Evolutionary conservation across 2,888 invertebrate species (phyloP).

Genomic region (Scelioninae gen. 1): DNA sequence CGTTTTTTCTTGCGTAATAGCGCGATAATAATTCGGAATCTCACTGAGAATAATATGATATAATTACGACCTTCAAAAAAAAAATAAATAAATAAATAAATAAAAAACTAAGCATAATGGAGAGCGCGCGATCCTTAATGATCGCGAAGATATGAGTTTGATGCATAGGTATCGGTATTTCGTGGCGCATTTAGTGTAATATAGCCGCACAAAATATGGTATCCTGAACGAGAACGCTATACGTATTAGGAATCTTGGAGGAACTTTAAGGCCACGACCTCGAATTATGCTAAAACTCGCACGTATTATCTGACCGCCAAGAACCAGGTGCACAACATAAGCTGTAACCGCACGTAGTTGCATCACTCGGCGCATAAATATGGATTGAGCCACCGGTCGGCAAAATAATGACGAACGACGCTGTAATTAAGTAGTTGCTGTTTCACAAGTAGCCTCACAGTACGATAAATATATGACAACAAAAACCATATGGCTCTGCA

Average conservation of each 20-base stretch:
- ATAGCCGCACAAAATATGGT: constrained; percentile 49
- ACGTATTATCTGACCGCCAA: constrained; percentile 69
- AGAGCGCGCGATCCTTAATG: too few species aligned
- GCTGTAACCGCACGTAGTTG: constrained; percentile 72
- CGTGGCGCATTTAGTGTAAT: constrained; percentile 43
- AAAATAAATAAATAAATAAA: too few species aligned
- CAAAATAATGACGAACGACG: constrained; percentile 73
- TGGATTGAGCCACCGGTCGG: constrained; percentile 72
- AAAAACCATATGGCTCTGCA: constrained; percentile 69
- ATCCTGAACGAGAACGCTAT: constrained; percentile 58
- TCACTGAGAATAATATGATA: constrained; percentile 8
- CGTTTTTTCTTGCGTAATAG: too few species aligned
- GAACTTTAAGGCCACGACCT: constrained; percentile 70
- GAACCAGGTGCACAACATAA: constrained; percentile 73
- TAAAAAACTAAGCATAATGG: constrained; percentile 27
- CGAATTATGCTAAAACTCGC: constrained; percentile 73
- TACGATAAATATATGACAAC: constrained; percentile 67
- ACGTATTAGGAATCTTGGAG: constrained; percentile 69
- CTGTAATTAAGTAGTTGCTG: constrained; percentile 73
- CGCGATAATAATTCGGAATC: too few species aligned
- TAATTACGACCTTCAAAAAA: constrained; percentile 43
- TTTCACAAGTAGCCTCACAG: constrained; percentile 70
- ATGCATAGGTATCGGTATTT: constrained; percentile 44
- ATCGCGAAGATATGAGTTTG: constrained; percentile 26
- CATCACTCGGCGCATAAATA: constrained; percentile 75